Evolutionary conservation across 35 echinoderm and acorn worm genomes (phyloP), one percentile per base, ranked within the genome.

Genomic region (Apostichopus californicus): DNA sequence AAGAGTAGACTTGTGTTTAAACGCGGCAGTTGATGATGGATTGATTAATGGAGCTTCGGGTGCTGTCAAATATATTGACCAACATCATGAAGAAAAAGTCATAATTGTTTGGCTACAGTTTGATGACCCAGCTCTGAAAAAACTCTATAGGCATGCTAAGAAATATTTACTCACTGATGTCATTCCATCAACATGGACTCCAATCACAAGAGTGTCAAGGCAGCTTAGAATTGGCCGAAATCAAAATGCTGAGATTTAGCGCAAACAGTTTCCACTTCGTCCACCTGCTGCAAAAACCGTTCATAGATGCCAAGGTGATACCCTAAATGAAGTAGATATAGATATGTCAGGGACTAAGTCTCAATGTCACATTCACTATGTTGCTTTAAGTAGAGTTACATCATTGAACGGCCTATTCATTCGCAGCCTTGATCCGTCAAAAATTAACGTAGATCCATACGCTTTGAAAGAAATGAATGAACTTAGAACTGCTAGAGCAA

Each of bases 291-390:
- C 83, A 13, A 87, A 77, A 87, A 79, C 92, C 23, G 83, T 93
- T 9, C 92, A 93, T 34, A 93, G 82, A 78, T 87, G 68, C 83
- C 92, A 93, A 88, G 92, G 92, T 59, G 63, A 78, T 13, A 87
- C 92, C 56, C 55, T 93, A 23, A n/a, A 9, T 18, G 55, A 93
- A 14, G 83, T 86, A 54, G 81, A 88, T 5, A 26, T 93, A 59
- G 23, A 87, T 58, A 93, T 87, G 82, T 91, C 77, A n/a, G 75
- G 18, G 7, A 10, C 57, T 60, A 80, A 77, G 23, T 80, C 8
- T 9, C 77, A 57, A 10, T 81, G 75, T 11, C 77, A 81, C 58
- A 60, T 81, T 6, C 77, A 80, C 18, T 91, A 91, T 65, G 77
- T 91, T 24, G 77, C 90, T 54, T 81, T 91, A 22, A 91, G 90